Evolutionary conservation across 1,140 invertebrate genomes (phyloP), one percentile per base, ranked within the genome.

Genomic region (Trypoxylus dichotomus): DNA sequence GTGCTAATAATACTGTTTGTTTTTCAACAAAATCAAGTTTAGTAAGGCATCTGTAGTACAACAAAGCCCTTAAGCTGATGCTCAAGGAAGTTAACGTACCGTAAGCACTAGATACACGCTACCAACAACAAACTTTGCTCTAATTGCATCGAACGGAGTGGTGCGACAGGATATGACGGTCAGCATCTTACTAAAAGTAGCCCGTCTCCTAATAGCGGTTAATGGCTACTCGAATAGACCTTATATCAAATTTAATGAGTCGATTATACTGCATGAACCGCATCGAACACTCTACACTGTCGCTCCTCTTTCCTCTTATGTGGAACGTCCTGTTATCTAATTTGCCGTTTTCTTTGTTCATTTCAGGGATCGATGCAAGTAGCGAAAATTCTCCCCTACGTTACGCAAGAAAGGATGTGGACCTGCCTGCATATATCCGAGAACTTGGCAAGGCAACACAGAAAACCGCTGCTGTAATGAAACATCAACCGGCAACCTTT

Each of bases 351-450:
- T 68, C 68, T 77, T 63, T 77, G 79, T 80, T 60, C 78, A 76
- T 83, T 82, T 68, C 80, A 86, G 85, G 85, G 85, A n/a, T 86
- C 85, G 1, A 86, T 86, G 77, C 85, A 86, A 82, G 84, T 86
- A 32, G 85, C 85, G 0, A 86, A 86, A 81, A 79, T 86, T 75
- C 78, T 85, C 8, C 85, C 85, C 0, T 84, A 85, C 58, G 80
- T 83, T 8, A 82, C 78, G 10, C 79, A 83, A 25, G 76, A 83
- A 42, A 80, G 85, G 54, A 77, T 84, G 15, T 86, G 85, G 85
- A 80, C 82, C 19, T 86, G 85, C 75, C 32, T 81, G 71, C 80
- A 84, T 42, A 86, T 86, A 25, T 71, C 79, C 19, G 76, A 81
- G 8, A 82, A 83, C 76, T 74, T 81, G 5, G 29, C 75, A 1